These are phyloP conservation scores for Bradysia coprophila DNA, from an alignment of 1,140 invertebrate genomes.

Conservation along the genomic window DNA sequence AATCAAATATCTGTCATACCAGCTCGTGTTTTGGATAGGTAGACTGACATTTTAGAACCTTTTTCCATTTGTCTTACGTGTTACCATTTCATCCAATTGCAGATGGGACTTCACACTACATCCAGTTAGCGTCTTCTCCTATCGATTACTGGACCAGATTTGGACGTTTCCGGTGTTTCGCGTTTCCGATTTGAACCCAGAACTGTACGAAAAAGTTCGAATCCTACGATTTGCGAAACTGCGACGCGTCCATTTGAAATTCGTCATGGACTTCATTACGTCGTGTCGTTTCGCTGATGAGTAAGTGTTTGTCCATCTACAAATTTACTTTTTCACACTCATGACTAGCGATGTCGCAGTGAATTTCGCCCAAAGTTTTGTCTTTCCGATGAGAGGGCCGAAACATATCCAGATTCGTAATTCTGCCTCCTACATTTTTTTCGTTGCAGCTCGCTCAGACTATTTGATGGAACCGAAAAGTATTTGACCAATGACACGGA, in stretches of 20 bases:
- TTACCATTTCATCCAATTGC: constrained; percentile 7
- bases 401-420: too few relatives aligned
- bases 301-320: constrained; percentile 25
- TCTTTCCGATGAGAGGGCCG: not conserved
- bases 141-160: constrained; percentile 58
- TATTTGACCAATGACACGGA: constrained; percentile 45
- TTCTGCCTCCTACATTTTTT: too few relatives aligned
- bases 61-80: too few relatives aligned
- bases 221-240: constrained; percentile 37
- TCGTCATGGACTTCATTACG: constrained; percentile 47
- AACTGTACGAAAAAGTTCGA: constrained; percentile 40
- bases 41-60: constrained; percentile 24
- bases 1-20: constrained; percentile 60
- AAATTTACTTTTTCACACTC: not conserved
- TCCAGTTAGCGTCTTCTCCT: constrained; percentile 66
- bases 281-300: constrained; percentile 39
- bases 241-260: constrained; percentile 41
- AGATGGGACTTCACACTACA: constrained; percentile 34
- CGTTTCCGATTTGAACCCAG: constrained; percentile 48
- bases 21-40: constrained; percentile 51
- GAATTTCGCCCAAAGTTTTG: too few relatives aligned
- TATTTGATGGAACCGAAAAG: not conserved
- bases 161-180: constrained; percentile 60
- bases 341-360: constrained; percentile 4
- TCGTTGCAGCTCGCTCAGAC: not conserved